These are phyloP conservation scores for Lepidocyrtoides sp. DNA, from an alignment of 2,888 invertebrate genomes.

Conservation along the genomic window DNA sequence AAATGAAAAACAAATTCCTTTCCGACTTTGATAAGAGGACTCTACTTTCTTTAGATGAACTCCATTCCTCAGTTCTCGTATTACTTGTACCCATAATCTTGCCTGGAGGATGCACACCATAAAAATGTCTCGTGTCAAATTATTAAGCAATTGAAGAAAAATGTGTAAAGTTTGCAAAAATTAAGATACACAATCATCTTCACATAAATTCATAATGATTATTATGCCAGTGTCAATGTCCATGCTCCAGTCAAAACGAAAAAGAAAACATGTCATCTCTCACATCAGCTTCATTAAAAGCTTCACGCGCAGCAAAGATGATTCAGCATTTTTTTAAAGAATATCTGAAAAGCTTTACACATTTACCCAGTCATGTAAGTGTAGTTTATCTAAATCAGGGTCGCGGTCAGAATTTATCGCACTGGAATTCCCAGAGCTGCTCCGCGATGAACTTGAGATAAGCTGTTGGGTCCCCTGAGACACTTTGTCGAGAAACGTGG, in stretches of 20 bases:
- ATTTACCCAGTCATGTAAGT: conserved; percentile 96
- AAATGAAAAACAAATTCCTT: background rate
- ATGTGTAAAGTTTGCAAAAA: conserved; percentile 1
- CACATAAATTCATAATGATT: conserved; percentile 18
- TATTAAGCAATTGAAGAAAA: background rate
- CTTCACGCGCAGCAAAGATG: no score
- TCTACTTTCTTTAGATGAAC: conserved; percentile 97
- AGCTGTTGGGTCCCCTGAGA: conserved; percentile 89
- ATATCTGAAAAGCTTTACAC: background rate
- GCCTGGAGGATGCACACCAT: conserved; percentile 89
- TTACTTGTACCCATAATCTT: conserved; percentile 98
- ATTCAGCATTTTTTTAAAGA: no score
- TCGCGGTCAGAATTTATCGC: conserved; percentile 88
- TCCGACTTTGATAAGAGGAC: conserved; percentile 87
- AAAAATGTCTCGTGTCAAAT: conserved; percentile 26
- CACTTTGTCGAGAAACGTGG: conserved; percentile 96
- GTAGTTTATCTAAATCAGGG: conserved; percentile 92
- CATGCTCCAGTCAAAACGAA: conserved; percentile 32
- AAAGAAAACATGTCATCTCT: conserved; percentile 2
- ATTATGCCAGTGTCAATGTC: conserved; percentile 14
- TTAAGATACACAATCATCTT: conserved; percentile 26
- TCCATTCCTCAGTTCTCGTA: conserved; percentile 95
- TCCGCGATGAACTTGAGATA: conserved; percentile 86
- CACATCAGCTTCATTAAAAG: conserved; percentile 51
- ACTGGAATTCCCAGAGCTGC: conserved; percentile 87